These are phyloP conservation scores for Nomada fabriciana DNA, from an alignment of 2,888 invertebrate genomes.

Conservation along the genomic window DNA sequence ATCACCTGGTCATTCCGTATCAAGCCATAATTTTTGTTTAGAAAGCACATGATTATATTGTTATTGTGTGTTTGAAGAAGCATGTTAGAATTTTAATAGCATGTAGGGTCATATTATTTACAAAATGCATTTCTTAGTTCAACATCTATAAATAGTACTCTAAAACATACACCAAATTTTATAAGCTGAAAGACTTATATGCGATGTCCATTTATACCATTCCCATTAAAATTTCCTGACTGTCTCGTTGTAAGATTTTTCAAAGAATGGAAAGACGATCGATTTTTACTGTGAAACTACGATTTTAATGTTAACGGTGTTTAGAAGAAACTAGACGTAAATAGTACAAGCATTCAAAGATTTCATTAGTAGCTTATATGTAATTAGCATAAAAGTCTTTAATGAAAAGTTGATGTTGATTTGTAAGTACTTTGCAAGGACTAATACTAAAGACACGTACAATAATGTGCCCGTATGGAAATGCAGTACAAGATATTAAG, in stretches of 20 bases:
- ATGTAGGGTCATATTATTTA: constrained; percentile 35
- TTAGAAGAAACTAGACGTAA: constrained; percentile 15
- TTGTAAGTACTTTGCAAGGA: constrained; percentile 21
- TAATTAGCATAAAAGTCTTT: constrained; percentile 26
- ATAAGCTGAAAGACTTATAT: constrained; percentile 18
- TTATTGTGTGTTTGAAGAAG: constrained; percentile 39
- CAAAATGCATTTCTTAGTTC: constrained; percentile 24
- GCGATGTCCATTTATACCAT: constrained; percentile 2
- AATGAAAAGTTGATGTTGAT: constrained; percentile 14
- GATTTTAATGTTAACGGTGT: constrained; percentile 9
- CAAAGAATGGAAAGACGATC: not conserved
- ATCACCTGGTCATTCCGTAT: constrained; percentile 80
- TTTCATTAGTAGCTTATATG: not conserved
- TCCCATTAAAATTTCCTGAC: not conserved
- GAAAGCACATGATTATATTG: constrained; percentile 45
- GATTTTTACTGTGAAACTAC: constrained; percentile 7
- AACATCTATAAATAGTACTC: constrained; percentile 35
- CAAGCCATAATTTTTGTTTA: constrained; percentile 71
- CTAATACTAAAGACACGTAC: constrained; percentile 33
- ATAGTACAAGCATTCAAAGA: constrained; percentile 22
- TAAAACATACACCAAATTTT: constrained; percentile 16
- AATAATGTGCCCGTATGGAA: constrained; percentile 32
- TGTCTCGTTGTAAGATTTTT: not conserved
- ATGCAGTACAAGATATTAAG: constrained; percentile 43
- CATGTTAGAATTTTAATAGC: constrained; percentile 23